Conservation (phyloP, 1,140 invertebrate species). For the Capitella teleta region DNA sequence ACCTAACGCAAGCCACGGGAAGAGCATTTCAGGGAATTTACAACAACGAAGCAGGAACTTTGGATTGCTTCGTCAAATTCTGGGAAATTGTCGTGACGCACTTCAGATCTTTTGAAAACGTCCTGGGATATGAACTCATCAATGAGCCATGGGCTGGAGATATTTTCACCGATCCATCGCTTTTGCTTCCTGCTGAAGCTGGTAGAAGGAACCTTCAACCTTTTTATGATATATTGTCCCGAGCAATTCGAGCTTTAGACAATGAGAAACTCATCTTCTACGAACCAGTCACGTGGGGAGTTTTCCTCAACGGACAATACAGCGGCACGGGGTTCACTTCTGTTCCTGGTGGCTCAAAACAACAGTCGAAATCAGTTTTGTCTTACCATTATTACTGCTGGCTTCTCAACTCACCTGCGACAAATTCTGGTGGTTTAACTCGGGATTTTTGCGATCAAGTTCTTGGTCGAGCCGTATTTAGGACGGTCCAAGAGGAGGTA, state of each 20-base stretch:
- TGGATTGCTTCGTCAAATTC: slow-evolving; percentile 15
- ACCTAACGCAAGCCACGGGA: slow-evolving; percentile 18
- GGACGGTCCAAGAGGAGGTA: slow-evolving; percentile 8
- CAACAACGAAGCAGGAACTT: slow-evolving; percentile 14
- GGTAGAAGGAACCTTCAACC: slow-evolving; percentile 18
- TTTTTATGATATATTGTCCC: slow-evolving; percentile 17
- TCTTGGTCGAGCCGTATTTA: slow-evolving; percentile 11
- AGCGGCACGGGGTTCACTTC: slow-evolving; percentile 19
- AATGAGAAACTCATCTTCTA: slow-evolving; percentile 20
- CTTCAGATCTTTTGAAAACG: slow-evolving; percentile 14
- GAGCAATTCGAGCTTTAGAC: slow-evolving; percentile 19
- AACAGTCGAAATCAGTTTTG: slow-evolving; percentile 14
- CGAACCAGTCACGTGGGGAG: slow-evolving; percentile 25
- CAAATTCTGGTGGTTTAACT: no score
- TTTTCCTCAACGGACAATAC: slow-evolving; percentile 12
- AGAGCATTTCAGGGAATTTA: slow-evolving; percentile 23
- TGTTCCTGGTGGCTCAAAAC: slow-evolving; percentile 17
- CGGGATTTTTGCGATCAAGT: slow-evolving; percentile 17
- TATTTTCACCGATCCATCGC: slow-evolving; percentile 15
- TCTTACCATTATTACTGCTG: slow-evolving; percentile 27
- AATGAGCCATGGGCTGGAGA: slow-evolving; percentile 27
- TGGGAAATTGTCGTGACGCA: slow-evolving; percentile 16
- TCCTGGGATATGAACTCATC: slow-evolving; percentile 24
- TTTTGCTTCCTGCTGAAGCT: slow-evolving; percentile 21
- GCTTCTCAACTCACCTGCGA: slow-evolving; percentile 10